Evolutionary conservation across 2,797 vertebrate genomes (phyloP), one percentile per base, ranked within the genome.

Genomic region (Echeneis naucrates): DNA sequence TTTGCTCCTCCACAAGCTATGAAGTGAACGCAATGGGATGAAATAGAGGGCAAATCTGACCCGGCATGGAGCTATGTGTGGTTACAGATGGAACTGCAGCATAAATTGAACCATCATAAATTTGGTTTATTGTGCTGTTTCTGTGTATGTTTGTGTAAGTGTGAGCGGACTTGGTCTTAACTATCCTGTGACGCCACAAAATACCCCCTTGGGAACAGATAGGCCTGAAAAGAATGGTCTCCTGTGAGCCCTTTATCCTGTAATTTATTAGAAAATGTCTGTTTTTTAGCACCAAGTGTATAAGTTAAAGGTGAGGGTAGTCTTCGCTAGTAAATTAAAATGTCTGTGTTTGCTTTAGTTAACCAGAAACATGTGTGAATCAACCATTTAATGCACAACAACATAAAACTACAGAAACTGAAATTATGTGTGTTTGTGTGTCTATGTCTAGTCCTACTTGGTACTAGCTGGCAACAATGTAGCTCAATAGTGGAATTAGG

Each of bases 81-180:
- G 78, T 75, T 64, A 64, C 4, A 52, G 60, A 38, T 33, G 63
- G 74, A 66, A 57, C 56, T 76, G n/a, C 50, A n/a, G 44, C 75
- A 57, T 81, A 76, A 86, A 84, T 48, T 32, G 9, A 55, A n/a
- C 42, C 42, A 0, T 37, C 75, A 24, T 92, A 91, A 91, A 91
- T 82, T 56, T 48, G 38, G 2, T 90, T 91, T 90, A 90, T 80
- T 78, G 83, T 72, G 61, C 69, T 4, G 52, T 35, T 81, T 72
- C 87, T 47, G 63, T 59, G 72, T 63, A 32, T 84, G 87, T 91
- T 90, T 87, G 83, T 58, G 51, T 66, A 85, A 88, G 67, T 62
- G 65, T 45, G 77, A 85, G 87, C 55, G 70, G 81, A 66, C 85
- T 8, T 37, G 54, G 19, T 50, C 84, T 89, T 90, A 85, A 91